Conservation (phyloP, 1,140 invertebrate species). For the Geopemphigus sp. region DNA sequence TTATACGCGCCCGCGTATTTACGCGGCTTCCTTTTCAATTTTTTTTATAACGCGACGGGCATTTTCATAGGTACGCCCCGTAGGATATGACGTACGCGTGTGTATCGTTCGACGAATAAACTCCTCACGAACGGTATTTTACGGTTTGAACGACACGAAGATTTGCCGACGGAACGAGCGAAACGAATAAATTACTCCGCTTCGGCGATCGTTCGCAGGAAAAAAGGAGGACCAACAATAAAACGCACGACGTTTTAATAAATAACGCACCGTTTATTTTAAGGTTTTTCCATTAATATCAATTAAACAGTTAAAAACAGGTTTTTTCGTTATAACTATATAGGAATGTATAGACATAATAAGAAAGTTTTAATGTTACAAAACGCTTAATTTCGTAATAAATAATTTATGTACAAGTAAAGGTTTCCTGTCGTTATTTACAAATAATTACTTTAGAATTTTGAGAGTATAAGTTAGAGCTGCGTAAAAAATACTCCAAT, state of each 20-base stretch:
- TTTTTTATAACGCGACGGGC: too few species aligned
- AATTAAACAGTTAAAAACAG: conserved; percentile 47
- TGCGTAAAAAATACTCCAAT: conserved; percentile 48
- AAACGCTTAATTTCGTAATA: conserved; percentile 46
- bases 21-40: too few species aligned
- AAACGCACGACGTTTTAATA: conserved; percentile 5
- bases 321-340: conserved; percentile 40
- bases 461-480: conserved; percentile 45
- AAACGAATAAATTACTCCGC: too few species aligned
- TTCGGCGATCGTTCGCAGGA: not conserved
- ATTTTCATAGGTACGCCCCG: too few species aligned
- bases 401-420: conserved; percentile 41
- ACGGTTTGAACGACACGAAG: too few species aligned
- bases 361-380: conserved; percentile 47
- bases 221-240: conserved; percentile 6
- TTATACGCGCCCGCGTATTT: too few species aligned
- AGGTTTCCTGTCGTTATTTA: conserved; percentile 22
- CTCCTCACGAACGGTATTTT: too few species aligned
- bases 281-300: conserved; percentile 38
- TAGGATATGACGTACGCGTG: too few species aligned
- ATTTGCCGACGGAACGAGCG: not conserved
- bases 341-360: conserved; percentile 49
- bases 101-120: too few species aligned
- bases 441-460: conserved; percentile 46
- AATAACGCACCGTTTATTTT: conserved; percentile 48